Evolutionary conservation across 2,797 vertebrate species (phyloP), one percentile per base, ranked within the genome.

Genomic region (Benthosema pterotum): DNA sequence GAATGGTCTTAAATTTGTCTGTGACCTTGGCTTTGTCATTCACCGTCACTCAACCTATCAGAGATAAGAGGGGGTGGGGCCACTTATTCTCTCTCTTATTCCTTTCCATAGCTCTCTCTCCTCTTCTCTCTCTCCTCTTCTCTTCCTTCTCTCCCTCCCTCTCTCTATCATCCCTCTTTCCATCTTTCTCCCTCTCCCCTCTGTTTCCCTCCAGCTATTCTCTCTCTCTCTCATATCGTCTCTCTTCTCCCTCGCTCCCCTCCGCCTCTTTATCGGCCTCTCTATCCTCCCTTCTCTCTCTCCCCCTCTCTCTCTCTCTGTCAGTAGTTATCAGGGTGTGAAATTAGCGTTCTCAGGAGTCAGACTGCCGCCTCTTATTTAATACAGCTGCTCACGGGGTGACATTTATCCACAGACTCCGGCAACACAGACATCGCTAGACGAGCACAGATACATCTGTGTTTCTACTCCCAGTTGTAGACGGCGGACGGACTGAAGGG

Each of bases 321-420:
- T 57, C 38, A 14, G 19, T 32, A 87, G 84, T 84, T 87, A 87
- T 87, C 85, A 87, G 75, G 83, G 83, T 82, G 83, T 87, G 85
- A 87, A 87, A 86, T 87, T 87, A 86, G 85, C 85, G 83, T 82
- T 85, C 77, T 83, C 85, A 82, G 82, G 75, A 85, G 78, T 73
- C 80, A 86, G 86, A 87, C 84, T 84, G 83, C 85, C 86, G 81
- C 82, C 75, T 84, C 82, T 86, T 86, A 86, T 87, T 87, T 85
- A 84, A 87, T 78, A 71, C 83, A 82, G 83, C 81, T 85, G 83
- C 83, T 82, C 77, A 87, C 82, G 85, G n/a, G 83, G 85, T 86
- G 85, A 86, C 82, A 84, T 87, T 87, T 87, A 85, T 86, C 84
- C 79, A 69, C 84, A 84, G 80, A 84, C 83, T 78, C 75, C 75